These are phyloP conservation scores for Scaptomyza reducta DNA, from an alignment of 2,888 invertebrate genomes.

Conservation along the genomic window DNA sequence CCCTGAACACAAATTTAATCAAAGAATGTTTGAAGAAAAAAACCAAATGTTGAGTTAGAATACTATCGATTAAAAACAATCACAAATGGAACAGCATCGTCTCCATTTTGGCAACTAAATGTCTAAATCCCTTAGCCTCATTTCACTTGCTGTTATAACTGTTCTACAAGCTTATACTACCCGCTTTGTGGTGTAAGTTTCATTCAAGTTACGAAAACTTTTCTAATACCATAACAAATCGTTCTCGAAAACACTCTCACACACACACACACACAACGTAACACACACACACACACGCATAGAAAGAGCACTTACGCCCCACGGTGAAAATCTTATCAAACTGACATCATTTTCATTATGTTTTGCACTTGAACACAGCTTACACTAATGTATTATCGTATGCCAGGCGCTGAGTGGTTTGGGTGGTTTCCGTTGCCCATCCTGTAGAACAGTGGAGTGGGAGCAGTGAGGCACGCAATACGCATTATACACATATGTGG, in stretches of 20 bases:
- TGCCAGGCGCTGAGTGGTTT: slow-evolving; percentile 23
- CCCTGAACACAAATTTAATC: no score
- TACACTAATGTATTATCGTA: slow-evolving; percentile 55
- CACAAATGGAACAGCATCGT: no score
- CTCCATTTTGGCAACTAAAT: no score
- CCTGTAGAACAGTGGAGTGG: neutral
- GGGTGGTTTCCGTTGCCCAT: neutral
- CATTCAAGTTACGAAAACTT: slow-evolving; percentile 50
- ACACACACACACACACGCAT: slow-evolving; percentile 5
- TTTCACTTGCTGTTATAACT: no score
- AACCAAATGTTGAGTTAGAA: no score
- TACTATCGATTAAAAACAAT: no score
- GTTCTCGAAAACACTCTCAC: neutral
- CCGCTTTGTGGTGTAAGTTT: slow-evolving; percentile 7
- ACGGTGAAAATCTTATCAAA: slow-evolving; percentile 68
- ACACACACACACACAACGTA: slow-evolving; percentile 4
- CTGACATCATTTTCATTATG: slow-evolving; percentile 78
- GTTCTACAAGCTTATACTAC: neutral
- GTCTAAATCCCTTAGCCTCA: no score
- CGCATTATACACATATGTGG: slow-evolving; percentile 69
- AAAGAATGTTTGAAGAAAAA: no score
- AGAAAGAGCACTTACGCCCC: slow-evolving; percentile 40
- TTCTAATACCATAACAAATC: slow-evolving; percentile 33
- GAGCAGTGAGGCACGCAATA: slow-evolving; percentile 44
- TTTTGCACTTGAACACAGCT: slow-evolving; percentile 73